Conservation (phyloP, 2,888 invertebrate genomes). For the Himalopsyche kuldschensis region DNA sequence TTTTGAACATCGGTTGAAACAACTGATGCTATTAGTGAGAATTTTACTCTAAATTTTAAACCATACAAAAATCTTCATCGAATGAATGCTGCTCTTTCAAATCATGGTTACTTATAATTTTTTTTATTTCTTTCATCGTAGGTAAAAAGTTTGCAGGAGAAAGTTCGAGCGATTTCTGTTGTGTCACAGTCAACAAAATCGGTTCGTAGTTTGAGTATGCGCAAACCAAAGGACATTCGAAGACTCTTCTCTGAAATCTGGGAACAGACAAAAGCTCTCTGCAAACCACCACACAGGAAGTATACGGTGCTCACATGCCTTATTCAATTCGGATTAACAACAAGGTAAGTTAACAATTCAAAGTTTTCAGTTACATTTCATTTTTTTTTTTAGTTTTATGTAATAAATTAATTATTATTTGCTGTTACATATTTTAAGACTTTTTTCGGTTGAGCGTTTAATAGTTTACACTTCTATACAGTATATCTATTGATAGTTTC, state of each 20-base stretch:
- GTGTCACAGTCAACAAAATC: constrained; percentile 68
- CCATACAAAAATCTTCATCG: too few species aligned
- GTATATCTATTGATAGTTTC: too few species aligned
- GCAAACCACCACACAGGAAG: constrained; percentile 72
- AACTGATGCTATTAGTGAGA: too few species aligned
- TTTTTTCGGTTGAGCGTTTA: too few species aligned
- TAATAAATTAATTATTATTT: neutral
- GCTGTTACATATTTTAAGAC: neutral
- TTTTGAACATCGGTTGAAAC: too few species aligned
- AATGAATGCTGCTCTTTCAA: too few species aligned
- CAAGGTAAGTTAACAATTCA: constrained; percentile 62
- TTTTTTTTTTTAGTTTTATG: too few species aligned
- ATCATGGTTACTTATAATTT: too few species aligned
- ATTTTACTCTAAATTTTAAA: too few species aligned
- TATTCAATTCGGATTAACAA: constrained; percentile 81
- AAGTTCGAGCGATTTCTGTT: constrained; percentile 65
- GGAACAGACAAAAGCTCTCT: constrained; percentile 73
- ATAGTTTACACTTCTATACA: too few species aligned
- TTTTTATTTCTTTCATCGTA: constrained; percentile 43
- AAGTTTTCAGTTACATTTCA: neutral
- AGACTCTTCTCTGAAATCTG: constrained; percentile 70
- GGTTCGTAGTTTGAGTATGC: constrained; percentile 68
- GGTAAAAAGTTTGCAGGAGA: constrained; percentile 73
- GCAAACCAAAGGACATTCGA: constrained; percentile 73
- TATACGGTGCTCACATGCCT: constrained; percentile 77